A percentile compares a stretch with the other conserved stretches of the same genome.
Evolutionary conservation across 1,140 invertebrate species (phyloP).

Genomic region (Steinernema feltiae): DNA sequence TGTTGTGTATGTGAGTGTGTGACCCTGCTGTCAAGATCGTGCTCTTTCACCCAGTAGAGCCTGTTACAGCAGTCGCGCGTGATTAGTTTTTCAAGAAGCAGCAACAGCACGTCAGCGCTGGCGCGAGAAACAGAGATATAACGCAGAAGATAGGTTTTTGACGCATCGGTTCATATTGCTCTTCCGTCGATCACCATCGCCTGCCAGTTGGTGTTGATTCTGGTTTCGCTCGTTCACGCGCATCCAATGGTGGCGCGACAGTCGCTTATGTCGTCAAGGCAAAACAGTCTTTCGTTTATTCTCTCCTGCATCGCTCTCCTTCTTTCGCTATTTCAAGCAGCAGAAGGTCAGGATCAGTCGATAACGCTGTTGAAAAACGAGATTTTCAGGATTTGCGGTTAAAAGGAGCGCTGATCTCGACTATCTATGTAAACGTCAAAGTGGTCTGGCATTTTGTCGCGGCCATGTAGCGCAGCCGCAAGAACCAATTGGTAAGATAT

Average conservation of each 20-base stretch:
- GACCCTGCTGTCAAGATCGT: neutral
- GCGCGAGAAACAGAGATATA: neutral
- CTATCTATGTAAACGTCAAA: slow-evolving; percentile 7
- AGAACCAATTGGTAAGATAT: neutral
- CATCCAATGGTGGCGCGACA: neutral
- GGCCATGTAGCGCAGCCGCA: no score
- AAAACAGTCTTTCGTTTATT: neutral
- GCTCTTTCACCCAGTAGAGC: neutral
- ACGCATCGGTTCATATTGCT: no score
- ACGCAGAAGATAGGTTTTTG: neutral
- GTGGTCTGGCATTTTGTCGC: neutral
- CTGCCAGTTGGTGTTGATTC: neutral
- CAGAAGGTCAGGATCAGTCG: neutral
- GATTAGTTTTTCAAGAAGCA: neutral
- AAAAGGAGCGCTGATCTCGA: neutral
- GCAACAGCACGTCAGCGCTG: no score
- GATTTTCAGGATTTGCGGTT: neutral
- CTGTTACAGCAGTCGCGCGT: neutral
- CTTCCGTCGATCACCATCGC: no score
- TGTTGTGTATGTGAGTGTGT: no score
- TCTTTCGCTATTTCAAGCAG: neutral
- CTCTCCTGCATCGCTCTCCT: neutral
- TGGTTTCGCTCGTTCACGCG: neutral
- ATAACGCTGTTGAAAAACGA: neutral
- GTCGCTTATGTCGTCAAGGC: neutral